Evolutionary conservation across 2,888 invertebrate genomes (phyloP).

Genomic region (Allacma fusca): DNA sequence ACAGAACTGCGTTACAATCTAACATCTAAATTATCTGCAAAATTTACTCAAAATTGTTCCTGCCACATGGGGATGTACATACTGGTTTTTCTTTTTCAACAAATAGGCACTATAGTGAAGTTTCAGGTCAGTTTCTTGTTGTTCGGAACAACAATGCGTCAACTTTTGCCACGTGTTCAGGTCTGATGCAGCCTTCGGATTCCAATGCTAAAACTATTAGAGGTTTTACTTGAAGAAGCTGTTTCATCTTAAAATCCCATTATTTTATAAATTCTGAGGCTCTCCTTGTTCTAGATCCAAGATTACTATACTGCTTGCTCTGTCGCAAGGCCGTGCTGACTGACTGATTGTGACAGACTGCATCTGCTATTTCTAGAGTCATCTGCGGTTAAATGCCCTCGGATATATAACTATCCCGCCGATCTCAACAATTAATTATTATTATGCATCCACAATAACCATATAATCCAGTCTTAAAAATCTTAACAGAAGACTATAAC

Average conservation of each 20-base stretch:
- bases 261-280: slow-evolving; percentile 71
- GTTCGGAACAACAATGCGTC: slow-evolving; percentile 46
- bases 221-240: slow-evolving; percentile 52
- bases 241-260: slow-evolving; percentile 75
- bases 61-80: no score
- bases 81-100: no score
- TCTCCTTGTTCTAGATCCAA: slow-evolving; percentile 95
- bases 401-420: slow-evolving; percentile 69
- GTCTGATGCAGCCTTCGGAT: slow-evolving; percentile 42
- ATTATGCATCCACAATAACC: no score
- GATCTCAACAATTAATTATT: no score
- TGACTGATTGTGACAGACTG: slow-evolving; percentile 75
- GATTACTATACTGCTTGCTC: slow-evolving; percentile 85
- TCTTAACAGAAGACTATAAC: no score
- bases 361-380: slow-evolving; percentile 94
- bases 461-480: no score
- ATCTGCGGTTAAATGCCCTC: slow-evolving; percentile 94
- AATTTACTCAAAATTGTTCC: no score
- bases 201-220: slow-evolving; percentile 51
- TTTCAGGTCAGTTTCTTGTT: slow-evolving; percentile 44
- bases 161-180: slow-evolving; percentile 40
- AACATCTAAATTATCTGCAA: no score
- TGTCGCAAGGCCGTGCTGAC: slow-evolving; percentile 68
- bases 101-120: no score
- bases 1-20: no score